Conservation (phyloP, 1,140 invertebrate genomes). For the Wiebesia pumilae region DNA sequence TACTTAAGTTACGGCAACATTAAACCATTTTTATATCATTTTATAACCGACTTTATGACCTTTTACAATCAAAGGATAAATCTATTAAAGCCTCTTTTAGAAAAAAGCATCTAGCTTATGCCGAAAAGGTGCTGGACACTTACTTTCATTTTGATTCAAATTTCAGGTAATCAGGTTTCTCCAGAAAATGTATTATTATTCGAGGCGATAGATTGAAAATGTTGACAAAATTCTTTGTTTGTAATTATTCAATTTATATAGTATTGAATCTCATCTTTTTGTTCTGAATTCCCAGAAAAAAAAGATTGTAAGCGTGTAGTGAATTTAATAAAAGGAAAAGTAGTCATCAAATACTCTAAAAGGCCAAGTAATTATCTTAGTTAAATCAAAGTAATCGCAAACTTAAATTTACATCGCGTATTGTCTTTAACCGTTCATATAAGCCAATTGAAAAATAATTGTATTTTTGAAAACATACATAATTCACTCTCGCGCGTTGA, state of each 20-base stretch:
- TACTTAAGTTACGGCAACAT: background rate
- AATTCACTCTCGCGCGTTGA: background rate
- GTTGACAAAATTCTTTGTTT: background rate
- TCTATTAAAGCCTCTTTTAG: background rate
- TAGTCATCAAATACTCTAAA: no score
- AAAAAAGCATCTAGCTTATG: background rate
- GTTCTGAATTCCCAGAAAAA: no score
- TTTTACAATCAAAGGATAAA: background rate
- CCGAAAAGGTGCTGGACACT: background rate
- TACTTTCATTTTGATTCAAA: background rate
- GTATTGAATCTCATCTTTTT: no score
- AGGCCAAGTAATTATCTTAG: no score
- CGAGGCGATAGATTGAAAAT: background rate
- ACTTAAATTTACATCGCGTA: no score
- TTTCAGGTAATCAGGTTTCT: background rate
- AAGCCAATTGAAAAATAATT: no score
- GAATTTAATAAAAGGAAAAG: no score
- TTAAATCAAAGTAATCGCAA: no score
- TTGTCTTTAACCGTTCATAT: no score
- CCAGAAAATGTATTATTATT: background rate
- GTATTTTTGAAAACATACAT: no score
- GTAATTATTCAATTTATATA: no score
- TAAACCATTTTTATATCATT: conserved; percentile 1
- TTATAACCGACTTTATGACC: background rate
- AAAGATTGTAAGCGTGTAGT: no score